Conservation (phyloP, 92 coral and sea anemone species). For the Metridium senile region DNA sequence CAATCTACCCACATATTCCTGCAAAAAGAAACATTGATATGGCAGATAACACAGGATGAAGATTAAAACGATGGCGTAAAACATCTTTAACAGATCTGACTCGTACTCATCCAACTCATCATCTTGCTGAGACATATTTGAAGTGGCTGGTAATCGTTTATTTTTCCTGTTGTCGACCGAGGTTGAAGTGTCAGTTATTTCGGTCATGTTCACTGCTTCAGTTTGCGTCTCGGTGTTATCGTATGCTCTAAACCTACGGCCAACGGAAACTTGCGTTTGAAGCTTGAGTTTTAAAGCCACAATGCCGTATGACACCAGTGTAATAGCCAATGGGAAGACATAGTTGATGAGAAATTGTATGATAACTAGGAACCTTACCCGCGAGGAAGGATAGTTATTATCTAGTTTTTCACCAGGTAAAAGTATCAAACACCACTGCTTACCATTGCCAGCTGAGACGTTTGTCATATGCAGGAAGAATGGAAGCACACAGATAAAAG, state of each 20-base stretch:
- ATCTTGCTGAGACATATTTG: not conserved
- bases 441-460: not conserved
- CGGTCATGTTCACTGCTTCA: not conserved
- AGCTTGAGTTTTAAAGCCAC: conserved; percentile 12
- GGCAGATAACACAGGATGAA: conserved; percentile 46
- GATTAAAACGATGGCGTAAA: conserved; percentile 37
- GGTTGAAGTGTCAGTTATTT: not conserved
- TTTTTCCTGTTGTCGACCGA: not conserved
- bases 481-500: conserved; percentile 25
- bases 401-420: conserved; percentile 32
- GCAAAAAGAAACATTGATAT: conserved; percentile 34
- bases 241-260: not conserved
- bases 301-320: conserved; percentile 15
- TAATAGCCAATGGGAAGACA: conserved; percentile 8
- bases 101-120: conserved; percentile 18
- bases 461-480: conserved; percentile 19
- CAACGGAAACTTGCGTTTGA: not conserved
- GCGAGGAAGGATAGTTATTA: conserved; percentile 18
- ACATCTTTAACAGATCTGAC: conserved; percentile 32
- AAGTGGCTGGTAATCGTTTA: not conserved
- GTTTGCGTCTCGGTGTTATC: conserved; percentile 5
- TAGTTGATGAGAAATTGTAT: conserved; percentile 24
- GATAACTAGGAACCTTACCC: not conserved
- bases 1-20: conserved; percentile 34
- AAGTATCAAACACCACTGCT: conserved; percentile 31